Evolutionary conservation across 2,888 invertebrate species (phyloP).

Genomic region (Petrophora chlorosata): DNA sequence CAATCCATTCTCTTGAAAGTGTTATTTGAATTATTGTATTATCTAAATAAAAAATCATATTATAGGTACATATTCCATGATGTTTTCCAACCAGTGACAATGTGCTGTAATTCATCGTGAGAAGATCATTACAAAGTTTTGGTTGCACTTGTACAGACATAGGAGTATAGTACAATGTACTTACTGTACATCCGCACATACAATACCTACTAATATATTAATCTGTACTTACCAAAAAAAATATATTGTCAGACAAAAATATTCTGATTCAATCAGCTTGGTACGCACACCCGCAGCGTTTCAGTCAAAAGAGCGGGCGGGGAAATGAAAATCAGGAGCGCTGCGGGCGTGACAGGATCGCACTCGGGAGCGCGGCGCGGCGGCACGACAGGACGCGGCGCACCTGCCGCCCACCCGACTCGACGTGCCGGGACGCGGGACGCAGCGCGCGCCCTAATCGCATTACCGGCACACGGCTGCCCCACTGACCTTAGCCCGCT

Average conservation of each 20-base stretch:
- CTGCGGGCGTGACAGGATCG: constrained; percentile 40
- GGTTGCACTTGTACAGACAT: too few species aligned
- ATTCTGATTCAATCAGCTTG: constrained; percentile 5
- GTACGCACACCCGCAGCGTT: constrained; percentile 1
- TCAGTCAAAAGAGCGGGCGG: constrained; percentile 45
- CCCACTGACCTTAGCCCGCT: constrained; percentile 60
- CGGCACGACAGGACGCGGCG: not conserved
- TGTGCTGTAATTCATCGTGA: not conserved
- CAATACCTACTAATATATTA: too few species aligned
- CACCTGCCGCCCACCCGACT: constrained; percentile 52
- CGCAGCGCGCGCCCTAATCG: constrained; percentile 55
- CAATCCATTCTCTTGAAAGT: too few species aligned
- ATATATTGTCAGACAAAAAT: not conserved
- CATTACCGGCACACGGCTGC: constrained; percentile 62
- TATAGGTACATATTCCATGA: not conserved
- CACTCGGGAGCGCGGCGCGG: constrained; percentile 25
- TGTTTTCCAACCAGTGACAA: not conserved
- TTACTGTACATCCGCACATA: too few species aligned
- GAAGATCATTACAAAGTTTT: not conserved
- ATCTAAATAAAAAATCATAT: too few species aligned
- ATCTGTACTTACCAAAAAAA: too few species aligned
- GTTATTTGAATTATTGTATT: too few species aligned
- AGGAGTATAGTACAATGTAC: too few species aligned
- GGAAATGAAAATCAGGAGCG: constrained; percentile 50
- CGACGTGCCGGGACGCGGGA: constrained; percentile 62